These are phyloP conservation scores for Morus bassanus DNA, from an alignment of 2,797 vertebrate species.

Conservation along the genomic window DNA sequence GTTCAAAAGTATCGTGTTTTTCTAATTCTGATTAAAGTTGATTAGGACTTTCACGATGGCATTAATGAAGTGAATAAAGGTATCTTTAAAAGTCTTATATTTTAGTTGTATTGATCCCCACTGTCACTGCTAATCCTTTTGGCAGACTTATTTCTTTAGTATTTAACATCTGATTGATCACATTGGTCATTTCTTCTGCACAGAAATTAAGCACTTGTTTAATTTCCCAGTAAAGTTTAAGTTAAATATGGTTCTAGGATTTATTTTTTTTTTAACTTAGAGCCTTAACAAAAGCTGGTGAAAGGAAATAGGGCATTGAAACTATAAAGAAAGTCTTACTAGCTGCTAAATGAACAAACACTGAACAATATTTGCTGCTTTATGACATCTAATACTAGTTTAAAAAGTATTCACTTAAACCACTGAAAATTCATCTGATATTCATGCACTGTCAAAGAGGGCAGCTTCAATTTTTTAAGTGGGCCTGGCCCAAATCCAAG, in stretches of 20 bases:
- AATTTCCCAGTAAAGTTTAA: background rate
- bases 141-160: background rate
- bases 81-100: background rate
- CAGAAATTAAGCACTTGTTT: background rate
- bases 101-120: background rate
- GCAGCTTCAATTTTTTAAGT: background rate
- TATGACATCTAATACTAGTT: background rate
- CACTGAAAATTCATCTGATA: background rate
- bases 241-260: background rate
- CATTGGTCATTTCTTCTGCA: background rate
- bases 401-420: background rate
- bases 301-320: background rate
- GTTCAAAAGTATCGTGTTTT: background rate
- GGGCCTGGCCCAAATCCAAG: background rate
- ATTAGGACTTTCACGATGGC: background rate
- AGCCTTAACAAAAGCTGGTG: background rate
- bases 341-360: background rate
- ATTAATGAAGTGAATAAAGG: background rate
- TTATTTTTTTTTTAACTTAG: background rate
- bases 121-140: background rate
- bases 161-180: background rate
- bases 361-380: background rate
- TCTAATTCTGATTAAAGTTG: background rate
- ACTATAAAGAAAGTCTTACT: background rate
- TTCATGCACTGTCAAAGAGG: background rate